A percentile compares a stretch with the other conserved stretches of the same genome.
Evolutionary conservation across 2,113 vertebrate genomes (phyloP).

Genomic region (Fukomys damarensis): DNA sequence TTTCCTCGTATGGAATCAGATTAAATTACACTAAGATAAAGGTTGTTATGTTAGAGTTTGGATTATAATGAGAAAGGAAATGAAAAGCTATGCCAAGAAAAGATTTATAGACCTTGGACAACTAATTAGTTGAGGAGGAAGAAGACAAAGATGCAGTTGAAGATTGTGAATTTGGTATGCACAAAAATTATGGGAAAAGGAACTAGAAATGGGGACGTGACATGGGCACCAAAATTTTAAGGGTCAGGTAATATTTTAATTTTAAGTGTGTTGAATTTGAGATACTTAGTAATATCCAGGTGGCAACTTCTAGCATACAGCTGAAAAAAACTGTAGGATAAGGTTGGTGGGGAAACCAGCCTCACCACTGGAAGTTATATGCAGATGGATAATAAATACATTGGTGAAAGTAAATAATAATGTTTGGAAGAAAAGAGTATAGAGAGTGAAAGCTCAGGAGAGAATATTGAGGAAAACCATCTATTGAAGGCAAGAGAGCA

Average conservation of each 20-base stretch:
- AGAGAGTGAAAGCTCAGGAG: background rate
- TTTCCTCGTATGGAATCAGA: background rate
- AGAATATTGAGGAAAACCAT: background rate
- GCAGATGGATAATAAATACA: background rate
- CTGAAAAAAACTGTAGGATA: background rate
- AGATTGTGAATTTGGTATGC: background rate
- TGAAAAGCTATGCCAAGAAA: background rate
- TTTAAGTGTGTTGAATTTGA: conserved; percentile 8
- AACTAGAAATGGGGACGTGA: background rate
- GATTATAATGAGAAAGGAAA: conserved; percentile 46
- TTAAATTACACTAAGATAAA: background rate
- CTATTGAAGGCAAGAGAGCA: background rate
- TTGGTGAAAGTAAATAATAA: background rate
- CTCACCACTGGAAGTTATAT: background rate
- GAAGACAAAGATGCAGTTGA: background rate
- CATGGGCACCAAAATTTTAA: background rate
- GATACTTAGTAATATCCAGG: background rate
- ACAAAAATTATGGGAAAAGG: background rate
- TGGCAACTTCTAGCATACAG: background rate
- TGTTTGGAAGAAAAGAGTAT: background rate
- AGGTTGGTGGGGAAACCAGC: background rate
- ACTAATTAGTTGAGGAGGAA: background rate
- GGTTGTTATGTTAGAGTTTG: background rate
- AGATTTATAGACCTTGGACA: background rate
- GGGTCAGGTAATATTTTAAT: background rate